A percentile compares a stretch with the other conserved stretches of the same genome.
Conservation (phyloP, 2,113 vertebrate species). For the Balaeniceps rex region DNA sequence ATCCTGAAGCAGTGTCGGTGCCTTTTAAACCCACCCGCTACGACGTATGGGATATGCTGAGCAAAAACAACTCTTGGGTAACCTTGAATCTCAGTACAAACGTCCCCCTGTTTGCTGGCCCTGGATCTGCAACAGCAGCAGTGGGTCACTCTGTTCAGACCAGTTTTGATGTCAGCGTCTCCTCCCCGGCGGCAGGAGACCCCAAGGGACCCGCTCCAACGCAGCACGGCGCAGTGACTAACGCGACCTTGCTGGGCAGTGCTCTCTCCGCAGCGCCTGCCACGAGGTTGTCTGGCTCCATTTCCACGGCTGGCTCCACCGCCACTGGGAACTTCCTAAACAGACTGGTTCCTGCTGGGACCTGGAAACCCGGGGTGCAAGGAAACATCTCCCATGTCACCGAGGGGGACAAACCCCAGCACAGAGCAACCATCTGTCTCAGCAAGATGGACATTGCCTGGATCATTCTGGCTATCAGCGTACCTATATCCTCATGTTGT, state of each 20-base stretch:
- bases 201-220: slow-evolving; percentile 38
- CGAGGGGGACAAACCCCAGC: slow-evolving; percentile 76
- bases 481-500: slow-evolving; percentile 96
- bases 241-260: not conserved
- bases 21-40: slow-evolving; percentile 64
- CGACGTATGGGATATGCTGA: slow-evolving; percentile 54
- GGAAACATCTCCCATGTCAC: slow-evolving; percentile 87
- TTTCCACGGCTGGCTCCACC: slow-evolving; percentile 76
- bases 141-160: slow-evolving; percentile 28
- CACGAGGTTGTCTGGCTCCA: slow-evolving; percentile 61
- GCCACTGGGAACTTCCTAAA: slow-evolving; percentile 88
- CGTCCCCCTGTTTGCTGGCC: slow-evolving; percentile 61
- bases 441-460: slow-evolving; percentile 95
- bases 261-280: slow-evolving; percentile 7
- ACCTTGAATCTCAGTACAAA: slow-evolving; percentile 61
- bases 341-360: slow-evolving; percentile 84
- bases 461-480: slow-evolving; percentile 94
- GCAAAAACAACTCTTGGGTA: slow-evolving; percentile 67
- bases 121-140: slow-evolving; percentile 48
- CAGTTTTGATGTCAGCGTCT: slow-evolving; percentile 60
- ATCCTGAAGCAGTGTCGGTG: slow-evolving; percentile 62
- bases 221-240: slow-evolving; percentile 18
- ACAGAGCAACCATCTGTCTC: slow-evolving; percentile 87
- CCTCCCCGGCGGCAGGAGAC: slow-evolving; percentile 13
- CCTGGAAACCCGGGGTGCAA: slow-evolving; percentile 77